Percentiles rank a stretch among this genome's conserved stretches.
These are phyloP conservation scores for Drosophila seguyi DNA, from an alignment of 1,140 invertebrate species.

Conservation along the genomic window DNA sequence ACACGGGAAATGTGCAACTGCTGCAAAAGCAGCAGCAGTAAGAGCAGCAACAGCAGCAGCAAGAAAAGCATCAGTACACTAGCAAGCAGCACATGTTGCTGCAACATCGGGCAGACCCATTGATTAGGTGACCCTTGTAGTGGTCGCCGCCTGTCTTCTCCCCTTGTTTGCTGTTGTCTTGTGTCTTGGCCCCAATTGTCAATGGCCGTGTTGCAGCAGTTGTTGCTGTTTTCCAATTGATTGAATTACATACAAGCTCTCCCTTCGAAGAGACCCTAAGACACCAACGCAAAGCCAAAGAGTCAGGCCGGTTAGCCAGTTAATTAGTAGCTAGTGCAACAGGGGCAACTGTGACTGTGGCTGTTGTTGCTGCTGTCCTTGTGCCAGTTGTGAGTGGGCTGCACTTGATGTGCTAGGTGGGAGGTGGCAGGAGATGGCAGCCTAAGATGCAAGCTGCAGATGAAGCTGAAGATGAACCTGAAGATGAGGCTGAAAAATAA, in stretches of 20 bases:
- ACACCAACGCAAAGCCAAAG: slow-evolving; percentile 60
- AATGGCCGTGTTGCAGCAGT: slow-evolving; percentile 51
- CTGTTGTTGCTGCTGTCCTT: slow-evolving; percentile 55
- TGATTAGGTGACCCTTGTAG: slow-evolving; percentile 82
- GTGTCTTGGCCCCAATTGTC: slow-evolving; percentile 73
- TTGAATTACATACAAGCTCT: slow-evolving; percentile 76
- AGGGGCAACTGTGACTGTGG: not conserved
- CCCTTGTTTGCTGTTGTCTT: slow-evolving; percentile 31
- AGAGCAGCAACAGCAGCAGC: slow-evolving; percentile 17
- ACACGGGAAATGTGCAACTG: slow-evolving; percentile 70
- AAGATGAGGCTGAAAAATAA: not conserved
- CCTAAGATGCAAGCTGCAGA: not conserved
- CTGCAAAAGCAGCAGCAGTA: slow-evolving; percentile 14
- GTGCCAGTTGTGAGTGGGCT: slow-evolving; percentile 69
- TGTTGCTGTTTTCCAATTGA: slow-evolving; percentile 65
- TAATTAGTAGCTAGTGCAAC: slow-evolving; percentile 67
- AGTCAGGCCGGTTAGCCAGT: slow-evolving; percentile 69
- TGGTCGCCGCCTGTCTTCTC: slow-evolving; percentile 59
- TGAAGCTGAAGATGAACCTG: slow-evolving; percentile 2
- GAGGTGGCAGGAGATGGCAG: slow-evolving; percentile 25
- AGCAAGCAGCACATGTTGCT: slow-evolving; percentile 47
- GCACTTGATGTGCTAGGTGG: slow-evolving; percentile 41
- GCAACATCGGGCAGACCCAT: slow-evolving; percentile 64
- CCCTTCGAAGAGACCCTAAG: slow-evolving; percentile 49
- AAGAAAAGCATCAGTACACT: slow-evolving; percentile 16